Evolutionary conservation across 92 coral and sea anemone genomes (phyloP), one percentile per base, ranked within the genome.

Genomic region (Micromussa lordhowensis): DNA sequence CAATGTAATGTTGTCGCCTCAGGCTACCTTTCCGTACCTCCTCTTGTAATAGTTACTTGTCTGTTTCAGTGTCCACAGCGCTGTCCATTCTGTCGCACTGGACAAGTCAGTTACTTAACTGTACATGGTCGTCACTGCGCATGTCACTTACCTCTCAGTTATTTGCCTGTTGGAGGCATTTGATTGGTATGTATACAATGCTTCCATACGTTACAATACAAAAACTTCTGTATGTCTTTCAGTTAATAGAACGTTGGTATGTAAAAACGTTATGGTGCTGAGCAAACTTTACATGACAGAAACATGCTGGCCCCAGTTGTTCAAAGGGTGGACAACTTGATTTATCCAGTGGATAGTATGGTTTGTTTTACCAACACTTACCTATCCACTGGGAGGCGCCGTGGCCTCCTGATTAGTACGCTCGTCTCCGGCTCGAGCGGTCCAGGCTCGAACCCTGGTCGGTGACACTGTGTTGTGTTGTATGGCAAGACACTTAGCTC

Each of bases 51-150:
- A 54, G 44, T 54, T 11, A 18, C 80, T 32, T 21, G 12, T 22
- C 0, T 74, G 64, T 87, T 77, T 69, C 61, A 97, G 99, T 97
- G 76, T 97, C 99, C 71, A 97, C 99, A 2, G 99, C 98, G 22
- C 91, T 97, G 75, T 92, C 98, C 17, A 95, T 97, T 69, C 92
- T 97, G 81, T 97, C 99, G 10, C 96, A 96, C 88, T 97, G 99
- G 94, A 95, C 96, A 87, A 95, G 96, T 34, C 92, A 96, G 77
- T 91, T 97, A 31, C 96, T 97, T 15, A 97, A 95, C 93, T 92
- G 99, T 71, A 97, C 98, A 24, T 97, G 99, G 99, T 93, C 98
- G 29, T 97, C 98, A 38, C 90, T 96, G 91, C 95, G 98, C 82
- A 89, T 93, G 64, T 94, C 95, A 69, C 72, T 97, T 75, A 90